phyloP scores from a whole-genome alignment of 2,797 vertebrate genomes.

The Bradypus variegatus region DNA sequence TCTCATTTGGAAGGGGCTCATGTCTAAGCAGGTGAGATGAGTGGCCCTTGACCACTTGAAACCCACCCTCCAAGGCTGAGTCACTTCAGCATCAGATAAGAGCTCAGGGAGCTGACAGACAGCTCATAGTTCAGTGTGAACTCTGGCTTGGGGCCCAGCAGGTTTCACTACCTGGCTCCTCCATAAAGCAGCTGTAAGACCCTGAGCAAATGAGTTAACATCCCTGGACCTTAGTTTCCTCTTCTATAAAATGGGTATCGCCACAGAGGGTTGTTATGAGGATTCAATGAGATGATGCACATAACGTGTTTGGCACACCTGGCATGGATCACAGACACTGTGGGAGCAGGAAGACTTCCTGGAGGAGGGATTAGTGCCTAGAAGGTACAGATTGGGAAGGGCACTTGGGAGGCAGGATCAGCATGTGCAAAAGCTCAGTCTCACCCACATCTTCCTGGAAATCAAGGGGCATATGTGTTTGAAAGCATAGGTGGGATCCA shows the following conservation, averaged over 20 bases:
- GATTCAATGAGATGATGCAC: neutral
- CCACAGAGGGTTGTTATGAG: neutral
- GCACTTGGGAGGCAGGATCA: neutral
- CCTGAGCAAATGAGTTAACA: neutral
- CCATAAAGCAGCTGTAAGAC: neutral
- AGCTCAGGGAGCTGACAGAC: neutral
- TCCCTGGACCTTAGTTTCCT: neutral
- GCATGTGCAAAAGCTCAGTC: neutral
- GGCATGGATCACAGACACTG: neutral
- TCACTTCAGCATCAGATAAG: neutral
- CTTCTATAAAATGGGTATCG: neutral
- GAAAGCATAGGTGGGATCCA: neutral
- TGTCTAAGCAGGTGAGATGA: neutral
- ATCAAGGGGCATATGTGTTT: neutral
- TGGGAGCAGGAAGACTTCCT: slow-evolving; percentile 19
- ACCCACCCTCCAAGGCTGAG: neutral
- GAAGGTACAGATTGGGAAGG: neutral
- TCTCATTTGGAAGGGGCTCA: neutral
- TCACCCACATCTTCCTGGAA: neutral
- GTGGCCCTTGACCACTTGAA: neutral
- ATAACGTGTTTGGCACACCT: neutral
- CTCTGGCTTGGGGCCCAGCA: neutral
- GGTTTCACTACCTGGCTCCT: neutral
- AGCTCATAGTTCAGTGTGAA: neutral
- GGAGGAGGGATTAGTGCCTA: neutral